Conservation (phyloP, 2,113 vertebrate species). For the Aplodontia rufa region DNA sequence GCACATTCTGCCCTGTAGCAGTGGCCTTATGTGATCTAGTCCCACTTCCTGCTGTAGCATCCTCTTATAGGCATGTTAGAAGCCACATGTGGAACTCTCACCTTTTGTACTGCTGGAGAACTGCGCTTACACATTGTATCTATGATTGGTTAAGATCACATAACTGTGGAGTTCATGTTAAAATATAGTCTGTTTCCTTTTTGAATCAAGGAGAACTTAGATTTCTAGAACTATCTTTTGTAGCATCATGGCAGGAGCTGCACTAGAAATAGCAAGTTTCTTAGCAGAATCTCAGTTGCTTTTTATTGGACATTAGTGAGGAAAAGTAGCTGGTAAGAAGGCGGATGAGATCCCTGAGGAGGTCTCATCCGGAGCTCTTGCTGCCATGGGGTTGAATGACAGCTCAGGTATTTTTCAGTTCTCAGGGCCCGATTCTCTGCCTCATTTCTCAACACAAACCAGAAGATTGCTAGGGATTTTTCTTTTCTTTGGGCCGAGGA, state of each 20-base stretch:
- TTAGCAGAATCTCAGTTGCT: constrained; percentile 23
- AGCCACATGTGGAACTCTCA: background rate
- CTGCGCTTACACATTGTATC: background rate
- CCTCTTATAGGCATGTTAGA: constrained; percentile 38
- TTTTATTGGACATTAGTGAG: background rate
- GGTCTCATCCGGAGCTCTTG: background rate
- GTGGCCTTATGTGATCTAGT: constrained; percentile 34
- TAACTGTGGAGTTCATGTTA: background rate
- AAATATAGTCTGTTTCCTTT: constrained; percentile 36
- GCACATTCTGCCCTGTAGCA: background rate
- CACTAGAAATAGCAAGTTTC: background rate
- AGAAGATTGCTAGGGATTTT: background rate
- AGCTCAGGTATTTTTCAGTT: background rate
- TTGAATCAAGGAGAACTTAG: constrained; percentile 36
- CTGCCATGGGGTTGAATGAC: background rate
- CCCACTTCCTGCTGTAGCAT: constrained; percentile 39
- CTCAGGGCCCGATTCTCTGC: background rate
- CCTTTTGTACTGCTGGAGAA: background rate
- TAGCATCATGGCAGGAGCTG: background rate
- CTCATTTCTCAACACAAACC: constrained; percentile 23
- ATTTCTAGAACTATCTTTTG: background rate
- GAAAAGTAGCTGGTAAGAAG: constrained; percentile 11
- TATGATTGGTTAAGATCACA: background rate
- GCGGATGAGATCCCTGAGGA: background rate
- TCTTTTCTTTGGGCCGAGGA: background rate